phyloP scores from a whole-genome alignment of 1,140 invertebrate genomes.

The Orius laevigatus region DNA sequence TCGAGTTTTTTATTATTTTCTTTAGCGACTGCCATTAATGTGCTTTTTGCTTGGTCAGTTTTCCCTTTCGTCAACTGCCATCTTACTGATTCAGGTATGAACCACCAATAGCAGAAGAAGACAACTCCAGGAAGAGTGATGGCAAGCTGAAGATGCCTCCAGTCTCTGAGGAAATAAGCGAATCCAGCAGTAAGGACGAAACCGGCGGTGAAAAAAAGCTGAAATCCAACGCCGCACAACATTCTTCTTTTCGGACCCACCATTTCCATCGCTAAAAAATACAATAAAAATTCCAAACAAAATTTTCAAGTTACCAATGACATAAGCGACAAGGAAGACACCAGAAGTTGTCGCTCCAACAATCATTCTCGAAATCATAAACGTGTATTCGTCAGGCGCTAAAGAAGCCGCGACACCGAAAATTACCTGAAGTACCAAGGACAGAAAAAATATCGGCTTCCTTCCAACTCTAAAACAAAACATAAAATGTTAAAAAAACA shows the following conservation, averaged over 20 bases:
- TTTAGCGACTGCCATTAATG: conserved; percentile 48
- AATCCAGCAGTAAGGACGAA: conserved; percentile 53
- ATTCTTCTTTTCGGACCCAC: conserved; percentile 56
- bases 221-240: conserved; percentile 54
- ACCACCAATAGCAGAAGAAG: conserved; percentile 66
- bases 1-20: conserved; percentile 45
- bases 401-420: conserved; percentile 45
- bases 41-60: conserved; percentile 45
- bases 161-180: conserved; percentile 55
- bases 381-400: conserved; percentile 49
- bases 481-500: conserved; percentile 1
- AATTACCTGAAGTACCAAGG: conserved; percentile 48
- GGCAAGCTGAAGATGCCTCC: conserved; percentile 55
- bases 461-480: conserved; percentile 42
- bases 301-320: conserved; percentile 39
- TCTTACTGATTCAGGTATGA: conserved; percentile 66
- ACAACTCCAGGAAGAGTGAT: conserved; percentile 49
- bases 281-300: conserved; percentile 1
- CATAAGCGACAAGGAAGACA: conserved; percentile 60
- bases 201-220: conserved; percentile 62
- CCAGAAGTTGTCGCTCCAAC: conserved; percentile 60
- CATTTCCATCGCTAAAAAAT: conserved; percentile 54
- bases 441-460: conserved; percentile 52
- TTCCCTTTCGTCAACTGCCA: conserved; percentile 66
- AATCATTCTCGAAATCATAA: conserved; percentile 46